A percentile compares a stretch with the other conserved stretches of the same genome.
phyloP scores from a whole-genome alignment of 1,140 invertebrate species.

The Drosophila dunni region DNA sequence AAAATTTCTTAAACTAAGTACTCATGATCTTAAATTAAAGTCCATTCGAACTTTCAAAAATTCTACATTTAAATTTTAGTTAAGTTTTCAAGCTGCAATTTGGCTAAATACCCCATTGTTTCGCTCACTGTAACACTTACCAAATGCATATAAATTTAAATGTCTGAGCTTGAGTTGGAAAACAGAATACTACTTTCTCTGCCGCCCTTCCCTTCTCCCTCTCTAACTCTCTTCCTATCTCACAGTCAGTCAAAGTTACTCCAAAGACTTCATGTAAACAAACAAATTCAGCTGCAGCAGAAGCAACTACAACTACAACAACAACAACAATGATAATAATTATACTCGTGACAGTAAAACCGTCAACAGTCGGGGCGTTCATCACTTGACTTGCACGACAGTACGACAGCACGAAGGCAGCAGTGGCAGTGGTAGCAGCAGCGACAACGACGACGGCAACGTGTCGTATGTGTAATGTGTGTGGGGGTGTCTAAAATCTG shows the following conservation, averaged over 20 bases:
- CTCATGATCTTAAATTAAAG: no score
- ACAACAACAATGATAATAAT: slow-evolving; percentile 44
- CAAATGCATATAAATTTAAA: slow-evolving; percentile 41
- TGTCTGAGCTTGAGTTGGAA: slow-evolving; percentile 2
- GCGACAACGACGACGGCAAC: slow-evolving; percentile 22
- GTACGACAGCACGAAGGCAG: slow-evolving; percentile 32
- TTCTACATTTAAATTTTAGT: no score
- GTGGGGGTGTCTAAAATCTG: slow-evolving; percentile 6
- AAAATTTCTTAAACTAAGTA: no score
- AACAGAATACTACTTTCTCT: no score
- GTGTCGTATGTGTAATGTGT: slow-evolving; percentile 65
- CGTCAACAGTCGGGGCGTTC: slow-evolving; percentile 65
- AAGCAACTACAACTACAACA: slow-evolving; percentile 22
- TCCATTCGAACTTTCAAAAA: no score
- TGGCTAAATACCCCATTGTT: no score
- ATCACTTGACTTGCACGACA: slow-evolving; percentile 69
- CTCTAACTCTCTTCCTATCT: neutral
- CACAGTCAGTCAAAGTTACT: slow-evolving; percentile 32
- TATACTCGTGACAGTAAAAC: slow-evolving; percentile 62
- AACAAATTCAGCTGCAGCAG: slow-evolving; percentile 55
- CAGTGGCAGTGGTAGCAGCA: neutral
- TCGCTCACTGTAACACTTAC: slow-evolving; percentile 30
- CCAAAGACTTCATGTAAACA: slow-evolving; percentile 59
- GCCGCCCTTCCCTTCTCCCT: no score
- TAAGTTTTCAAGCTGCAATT: no score